These are phyloP conservation scores for Dendroctonus valens DNA, from an alignment of 1,140 invertebrate species.

Conservation along the genomic window DNA sequence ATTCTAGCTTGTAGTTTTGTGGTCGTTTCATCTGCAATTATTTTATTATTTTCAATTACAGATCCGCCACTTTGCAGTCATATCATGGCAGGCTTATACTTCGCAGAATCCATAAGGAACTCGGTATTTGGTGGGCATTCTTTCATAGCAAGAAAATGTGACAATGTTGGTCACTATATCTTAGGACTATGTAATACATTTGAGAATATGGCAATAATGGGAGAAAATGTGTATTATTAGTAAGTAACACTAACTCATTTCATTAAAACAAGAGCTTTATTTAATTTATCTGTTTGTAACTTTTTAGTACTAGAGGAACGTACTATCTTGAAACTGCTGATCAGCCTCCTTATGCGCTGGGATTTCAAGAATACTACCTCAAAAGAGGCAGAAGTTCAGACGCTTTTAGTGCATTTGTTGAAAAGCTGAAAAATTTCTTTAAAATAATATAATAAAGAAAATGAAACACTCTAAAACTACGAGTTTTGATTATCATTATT, in stretches of 20 bases:
- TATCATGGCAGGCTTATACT: constrained; percentile 55
- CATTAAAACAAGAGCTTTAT: constrained; percentile 6
- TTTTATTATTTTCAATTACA: constrained; percentile 32
- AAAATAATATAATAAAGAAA: constrained; percentile 10
- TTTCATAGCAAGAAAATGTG: constrained; percentile 42
- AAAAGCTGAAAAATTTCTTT: constrained; percentile 16
- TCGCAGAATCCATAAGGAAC: constrained; percentile 56
- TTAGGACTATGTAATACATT: constrained; percentile 37
- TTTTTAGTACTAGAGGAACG: constrained; percentile 41
- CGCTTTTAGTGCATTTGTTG: neutral
- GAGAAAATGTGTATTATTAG: constrained; percentile 42
- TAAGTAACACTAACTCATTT: constrained; percentile 30
- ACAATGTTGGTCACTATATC: constrained; percentile 38
- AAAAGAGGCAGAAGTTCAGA: constrained; percentile 8
- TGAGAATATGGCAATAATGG: constrained; percentile 41
- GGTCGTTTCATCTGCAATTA: neutral
- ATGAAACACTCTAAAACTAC: neutral
- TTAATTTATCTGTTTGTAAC: constrained; percentile 6
- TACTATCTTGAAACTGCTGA: constrained; percentile 41
- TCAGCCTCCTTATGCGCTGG: constrained; percentile 37
- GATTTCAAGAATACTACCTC: constrained; percentile 17
- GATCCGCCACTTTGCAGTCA: constrained; percentile 55
- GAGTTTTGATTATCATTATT: neutral
- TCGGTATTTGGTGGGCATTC: constrained; percentile 31
- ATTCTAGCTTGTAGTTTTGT: no score